phyloP scores from a whole-genome alignment of 2,113 vertebrate species.

The Bos indicus region DNA sequence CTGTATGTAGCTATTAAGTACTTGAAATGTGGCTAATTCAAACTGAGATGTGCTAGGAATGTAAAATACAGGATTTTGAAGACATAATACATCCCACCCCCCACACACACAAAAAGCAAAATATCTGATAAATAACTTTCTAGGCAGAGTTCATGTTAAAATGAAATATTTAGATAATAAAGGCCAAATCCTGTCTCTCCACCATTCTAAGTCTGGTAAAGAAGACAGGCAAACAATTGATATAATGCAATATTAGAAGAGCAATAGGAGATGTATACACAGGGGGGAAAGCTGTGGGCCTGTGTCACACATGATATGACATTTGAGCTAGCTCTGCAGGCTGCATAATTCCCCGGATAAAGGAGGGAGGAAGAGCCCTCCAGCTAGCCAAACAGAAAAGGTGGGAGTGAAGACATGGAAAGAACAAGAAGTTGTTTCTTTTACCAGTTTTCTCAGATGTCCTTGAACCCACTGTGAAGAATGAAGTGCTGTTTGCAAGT shows the following conservation, averaged over 20 bases:
- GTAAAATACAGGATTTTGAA: background rate
- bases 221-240: background rate
- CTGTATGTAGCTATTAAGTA: background rate
- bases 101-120: background rate
- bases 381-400: background rate
- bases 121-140: slow-evolving; percentile 13
- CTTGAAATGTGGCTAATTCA: background rate
- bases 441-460: background rate
- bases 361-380: background rate
- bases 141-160: background rate
- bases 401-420: background rate
- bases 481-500: background rate
- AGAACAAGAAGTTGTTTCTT: background rate
- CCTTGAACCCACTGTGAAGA: slow-evolving; percentile 2
- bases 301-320: background rate
- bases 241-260: background rate
- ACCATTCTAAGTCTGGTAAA: slow-evolving; percentile 1
- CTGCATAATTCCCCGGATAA: background rate
- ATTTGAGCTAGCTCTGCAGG: background rate
- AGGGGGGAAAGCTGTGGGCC: background rate
- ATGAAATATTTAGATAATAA: slow-evolving; percentile 17
- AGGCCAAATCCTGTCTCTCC: background rate
- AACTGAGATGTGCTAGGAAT: background rate
- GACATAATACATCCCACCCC: background rate
- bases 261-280: background rate